Conservation (phyloP, 64 coral and sea anemone genomes). For the Platygyra sinensis region DNA sequence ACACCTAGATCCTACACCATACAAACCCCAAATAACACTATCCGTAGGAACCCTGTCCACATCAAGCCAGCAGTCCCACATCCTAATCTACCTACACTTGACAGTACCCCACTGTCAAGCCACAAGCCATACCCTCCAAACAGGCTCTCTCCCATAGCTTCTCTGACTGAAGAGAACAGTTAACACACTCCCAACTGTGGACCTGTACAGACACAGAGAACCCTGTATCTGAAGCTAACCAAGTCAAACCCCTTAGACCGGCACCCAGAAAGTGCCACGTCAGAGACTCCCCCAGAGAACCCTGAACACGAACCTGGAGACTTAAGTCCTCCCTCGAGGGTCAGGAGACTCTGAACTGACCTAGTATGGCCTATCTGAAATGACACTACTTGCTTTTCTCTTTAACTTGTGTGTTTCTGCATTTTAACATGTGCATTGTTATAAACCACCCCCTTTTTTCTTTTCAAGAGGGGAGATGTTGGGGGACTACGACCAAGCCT, state of each 20-base stretch:
- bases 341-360: slow-evolving; percentile 4
- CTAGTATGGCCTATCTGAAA: background rate
- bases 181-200: background rate
- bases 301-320: background rate
- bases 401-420: background rate
- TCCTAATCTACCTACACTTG: background rate
- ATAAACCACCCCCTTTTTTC: background rate
- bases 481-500: background rate
- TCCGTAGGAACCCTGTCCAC: slow-evolving; percentile 13
- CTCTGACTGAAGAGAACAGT: background rate
- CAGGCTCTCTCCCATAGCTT: background rate
- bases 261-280: too few relatives aligned
- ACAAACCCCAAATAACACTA: background rate
- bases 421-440: background rate
- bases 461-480: background rate
- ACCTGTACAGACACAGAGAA: background rate
- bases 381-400: background rate
- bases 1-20: slow-evolving; percentile 40
- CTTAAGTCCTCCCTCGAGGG: background rate
- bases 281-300: background rate
- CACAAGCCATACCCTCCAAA: background rate
- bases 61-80: slow-evolving; percentile 20
- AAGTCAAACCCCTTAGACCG: background rate
- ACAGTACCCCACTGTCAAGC: background rate
- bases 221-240: background rate